Conservation (phyloP, 2,797 vertebrate species). For the Enteromius paludinosus region DNA sequence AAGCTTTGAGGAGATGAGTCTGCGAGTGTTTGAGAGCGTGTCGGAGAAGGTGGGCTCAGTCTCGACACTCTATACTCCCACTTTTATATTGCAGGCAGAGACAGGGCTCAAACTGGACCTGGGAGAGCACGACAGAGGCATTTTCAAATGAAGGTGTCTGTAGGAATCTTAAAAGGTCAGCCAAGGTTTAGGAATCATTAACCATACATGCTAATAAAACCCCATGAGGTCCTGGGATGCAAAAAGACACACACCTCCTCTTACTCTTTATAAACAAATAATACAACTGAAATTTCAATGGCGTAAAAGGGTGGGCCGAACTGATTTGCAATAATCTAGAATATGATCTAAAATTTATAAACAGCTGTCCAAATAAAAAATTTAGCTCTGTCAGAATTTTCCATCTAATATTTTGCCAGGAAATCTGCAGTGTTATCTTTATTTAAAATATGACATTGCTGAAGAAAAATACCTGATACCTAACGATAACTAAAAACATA, state of each 20-base stretch:
- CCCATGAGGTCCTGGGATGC: slow-evolving; percentile 56
- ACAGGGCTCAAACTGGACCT: slow-evolving; percentile 63
- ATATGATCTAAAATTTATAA: background rate
- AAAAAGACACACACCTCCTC: slow-evolving; percentile 28
- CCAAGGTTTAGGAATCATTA: slow-evolving; percentile 87
- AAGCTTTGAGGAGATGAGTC: slow-evolving; percentile 30
- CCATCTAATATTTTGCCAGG: background rate
- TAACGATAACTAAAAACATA: background rate
- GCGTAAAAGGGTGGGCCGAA: too few relatives aligned
- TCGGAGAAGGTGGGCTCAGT: slow-evolving; percentile 49
- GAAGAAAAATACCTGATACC: slow-evolving; percentile 4
- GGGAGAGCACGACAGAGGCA: slow-evolving; percentile 57
- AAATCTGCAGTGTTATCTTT: background rate
- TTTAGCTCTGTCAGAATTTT: background rate
- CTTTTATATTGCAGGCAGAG: slow-evolving; percentile 59
- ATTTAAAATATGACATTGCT: background rate
- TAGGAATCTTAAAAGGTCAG: slow-evolving; percentile 82
- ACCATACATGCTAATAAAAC: slow-evolving; percentile 82
- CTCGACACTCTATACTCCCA: slow-evolving; percentile 45
- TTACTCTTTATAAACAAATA: slow-evolving; percentile 30
- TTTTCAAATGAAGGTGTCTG: slow-evolving; percentile 69
- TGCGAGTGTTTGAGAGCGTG: slow-evolving; percentile 26
- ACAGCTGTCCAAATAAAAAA: slow-evolving; percentile 3
- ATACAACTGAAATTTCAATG: background rate
- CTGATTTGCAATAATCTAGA: slow-evolving; percentile 14